phyloP scores from a whole-genome alignment of 2,888 invertebrate species.

The Microchrysa polita region DNA sequence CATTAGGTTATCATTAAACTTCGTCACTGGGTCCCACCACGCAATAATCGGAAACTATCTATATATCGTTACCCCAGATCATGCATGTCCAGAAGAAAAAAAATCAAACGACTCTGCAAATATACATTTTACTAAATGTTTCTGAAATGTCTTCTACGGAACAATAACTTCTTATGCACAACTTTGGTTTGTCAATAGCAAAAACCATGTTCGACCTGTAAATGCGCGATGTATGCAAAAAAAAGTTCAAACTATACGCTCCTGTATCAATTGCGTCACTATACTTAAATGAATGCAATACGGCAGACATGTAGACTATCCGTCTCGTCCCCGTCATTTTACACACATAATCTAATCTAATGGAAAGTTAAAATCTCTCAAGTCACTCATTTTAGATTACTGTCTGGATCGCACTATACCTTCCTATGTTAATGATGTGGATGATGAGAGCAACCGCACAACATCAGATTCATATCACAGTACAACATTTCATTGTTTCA shows the following conservation, averaged over 20 bases:
- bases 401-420: neutral
- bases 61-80: neutral
- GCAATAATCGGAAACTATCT: slow-evolving; percentile 8
- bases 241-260: slow-evolving; percentile 5
- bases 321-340: slow-evolving; percentile 17
- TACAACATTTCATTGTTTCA: slow-evolving; percentile 36
- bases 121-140: slow-evolving; percentile 24
- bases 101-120: slow-evolving; percentile 2
- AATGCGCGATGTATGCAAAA: slow-evolving; percentile 13
- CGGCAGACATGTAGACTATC: neutral
- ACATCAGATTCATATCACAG: slow-evolving; percentile 27
- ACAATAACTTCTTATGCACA: slow-evolving; percentile 34
- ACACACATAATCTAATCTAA: slow-evolving; percentile 29
- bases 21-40: neutral
- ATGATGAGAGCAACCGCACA: neutral
- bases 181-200: slow-evolving; percentile 27
- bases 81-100: neutral
- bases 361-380: slow-evolving; percentile 37
- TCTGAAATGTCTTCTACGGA: slow-evolving; percentile 39
- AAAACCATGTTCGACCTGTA: neutral
- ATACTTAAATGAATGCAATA: neutral
- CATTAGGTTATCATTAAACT: neutral
- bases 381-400: neutral
- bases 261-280: slow-evolving; percentile 19
- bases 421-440: neutral